Conservation (phyloP, 2,113 vertebrate species). For the Cinclus cinclus region DNA sequence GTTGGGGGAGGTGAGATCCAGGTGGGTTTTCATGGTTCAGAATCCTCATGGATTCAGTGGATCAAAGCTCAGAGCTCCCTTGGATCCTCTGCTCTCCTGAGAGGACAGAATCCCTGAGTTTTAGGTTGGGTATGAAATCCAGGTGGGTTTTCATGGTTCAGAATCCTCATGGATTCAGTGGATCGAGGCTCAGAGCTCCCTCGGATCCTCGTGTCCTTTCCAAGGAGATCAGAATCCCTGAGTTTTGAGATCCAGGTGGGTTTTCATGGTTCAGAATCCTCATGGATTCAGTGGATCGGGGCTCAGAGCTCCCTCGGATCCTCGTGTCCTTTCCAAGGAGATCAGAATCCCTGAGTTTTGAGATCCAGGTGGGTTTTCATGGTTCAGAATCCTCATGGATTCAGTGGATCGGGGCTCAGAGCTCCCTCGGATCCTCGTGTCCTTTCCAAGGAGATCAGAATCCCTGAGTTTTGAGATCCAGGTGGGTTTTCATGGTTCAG, state of each 20-base stretch:
- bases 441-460: too few species aligned
- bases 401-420: not conserved
- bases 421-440: not conserved
- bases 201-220: not conserved
- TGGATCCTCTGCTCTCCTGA: not conserved
- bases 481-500: too few species aligned
- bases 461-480: too few species aligned
- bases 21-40: accelerated
- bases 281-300: too few species aligned
- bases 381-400: not conserved
- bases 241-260: too few species aligned
- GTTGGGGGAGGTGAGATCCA: not conserved
- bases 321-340: not conserved
- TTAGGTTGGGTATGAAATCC: not conserved
- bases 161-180: not conserved
- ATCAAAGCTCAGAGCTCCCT: not conserved
- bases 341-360: accelerated
- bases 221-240: too few species aligned
- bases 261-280: too few species aligned
- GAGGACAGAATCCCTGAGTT: not conserved
- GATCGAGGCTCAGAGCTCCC: not conserved
- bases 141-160: not conserved
- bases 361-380: not conserved
- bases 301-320: not conserved
- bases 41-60: not conserved